phyloP scores from a whole-genome alignment of 2,797 vertebrate species.

The Rhodeus uyekii region DNA sequence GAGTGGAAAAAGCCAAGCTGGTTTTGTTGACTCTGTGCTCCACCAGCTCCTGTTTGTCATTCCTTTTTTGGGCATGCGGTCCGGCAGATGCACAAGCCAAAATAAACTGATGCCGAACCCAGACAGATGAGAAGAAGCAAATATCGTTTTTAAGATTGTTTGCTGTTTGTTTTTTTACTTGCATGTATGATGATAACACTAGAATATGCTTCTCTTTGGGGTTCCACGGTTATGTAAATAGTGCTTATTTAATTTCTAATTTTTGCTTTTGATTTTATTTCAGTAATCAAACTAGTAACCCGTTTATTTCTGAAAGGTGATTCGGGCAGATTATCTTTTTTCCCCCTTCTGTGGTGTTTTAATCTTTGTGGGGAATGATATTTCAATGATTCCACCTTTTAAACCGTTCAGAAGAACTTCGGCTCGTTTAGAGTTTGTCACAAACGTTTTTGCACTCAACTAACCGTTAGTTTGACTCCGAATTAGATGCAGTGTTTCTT shows the following conservation, averaged over 20 bases:
- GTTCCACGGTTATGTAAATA: conserved; percentile 59
- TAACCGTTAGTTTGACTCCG: neutral
- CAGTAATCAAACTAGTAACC: neutral
- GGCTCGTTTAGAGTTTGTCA: neutral
- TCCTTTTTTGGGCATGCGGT: neutral
- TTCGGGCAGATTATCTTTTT: neutral
- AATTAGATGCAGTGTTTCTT: conserved; percentile 3
- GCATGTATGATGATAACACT: conserved; percentile 68
- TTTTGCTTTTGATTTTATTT: neutral
- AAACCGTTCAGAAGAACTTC: neutral
- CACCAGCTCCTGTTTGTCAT: neutral
- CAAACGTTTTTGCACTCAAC: neutral
- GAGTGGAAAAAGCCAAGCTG: conserved; percentile 5
- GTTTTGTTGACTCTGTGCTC: neutral
- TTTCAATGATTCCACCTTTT: neutral
- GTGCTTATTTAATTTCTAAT: conserved; percentile 41
- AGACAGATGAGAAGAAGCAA: too few species aligned
- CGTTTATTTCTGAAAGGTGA: neutral
- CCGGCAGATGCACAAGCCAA: neutral
- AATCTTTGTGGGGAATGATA: neutral
- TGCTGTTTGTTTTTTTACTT: too few species aligned
- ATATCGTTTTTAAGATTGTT: too few species aligned
- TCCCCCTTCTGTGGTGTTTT: neutral
- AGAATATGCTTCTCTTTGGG: conserved; percentile 60
- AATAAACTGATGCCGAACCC: conserved; percentile 7